Evolutionary conservation across 2,888 invertebrate genomes (phyloP), one percentile per base, ranked within the genome.

Genomic region (Diplolepis rosae): DNA sequence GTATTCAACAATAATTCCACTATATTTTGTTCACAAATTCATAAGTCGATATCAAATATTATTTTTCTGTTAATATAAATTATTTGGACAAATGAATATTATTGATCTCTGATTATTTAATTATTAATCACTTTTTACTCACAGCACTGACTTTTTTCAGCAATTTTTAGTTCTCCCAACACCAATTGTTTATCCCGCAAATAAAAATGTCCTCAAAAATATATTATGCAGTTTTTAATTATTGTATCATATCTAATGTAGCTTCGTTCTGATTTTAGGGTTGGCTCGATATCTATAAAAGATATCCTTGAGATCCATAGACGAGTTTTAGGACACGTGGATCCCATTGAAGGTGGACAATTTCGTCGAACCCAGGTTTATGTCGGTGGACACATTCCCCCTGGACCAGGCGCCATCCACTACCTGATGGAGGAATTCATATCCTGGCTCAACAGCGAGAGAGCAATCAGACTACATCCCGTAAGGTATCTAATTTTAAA

Each of bases 351-450:
- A 86, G 96, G 97, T 1, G 99, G 99, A 0, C 92, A 93, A 69
- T 95, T 98, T 84, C 91, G 98, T 48, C 92, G 94, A 71, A 95
- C 95, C 3, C 97, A 97, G 85, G 98, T 98, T 6, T 98, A 95
- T 90, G 97, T 99, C 0, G 97, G 98, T 1, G 95, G 95, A n/a
- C 98, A 98, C 88, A 92, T 95, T 66, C 99, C 99, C 0, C 98
- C 98, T 0, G 93, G 94, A 0, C 96, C 98, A 0, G 93, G 93
- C 0, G 94, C 96, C 77, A 93, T 99, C 68, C 93, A 93, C 9
- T 90, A 91, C 51, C 90, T 98, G 18, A 97, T 99, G 96, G 91
- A 92, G 18, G 95, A 95, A 79, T 97, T 98, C 86, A 92, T 96
- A n/a, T 92, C 93, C 18, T 99, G 98, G 99, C 89, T 99, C 7